Conservation (phyloP, 2,888 invertebrate species). For the Hirtodrosophila trivittata region DNA sequence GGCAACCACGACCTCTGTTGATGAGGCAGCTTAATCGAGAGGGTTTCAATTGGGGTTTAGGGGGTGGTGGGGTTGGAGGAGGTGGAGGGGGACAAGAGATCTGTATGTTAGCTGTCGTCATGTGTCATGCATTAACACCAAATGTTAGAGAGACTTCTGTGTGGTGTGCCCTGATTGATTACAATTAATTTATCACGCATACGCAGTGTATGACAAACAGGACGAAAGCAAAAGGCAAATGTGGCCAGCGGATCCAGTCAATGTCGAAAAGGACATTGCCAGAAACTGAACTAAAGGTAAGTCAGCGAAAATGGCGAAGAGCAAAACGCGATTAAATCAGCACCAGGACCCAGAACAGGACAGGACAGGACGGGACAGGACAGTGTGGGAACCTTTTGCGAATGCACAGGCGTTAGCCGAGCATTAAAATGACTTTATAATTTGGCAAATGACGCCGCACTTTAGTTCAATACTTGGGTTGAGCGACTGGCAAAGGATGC, state of each 20-base stretch:
- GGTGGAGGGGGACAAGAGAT: not conserved
- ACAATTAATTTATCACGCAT: constrained; percentile 54
- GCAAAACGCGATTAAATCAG: constrained; percentile 28
- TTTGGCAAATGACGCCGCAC: constrained; percentile 66
- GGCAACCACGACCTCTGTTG: constrained; percentile 57
- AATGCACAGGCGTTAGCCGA: constrained; percentile 6
- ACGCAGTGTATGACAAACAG: constrained; percentile 20
- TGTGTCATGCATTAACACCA: constrained; percentile 13
- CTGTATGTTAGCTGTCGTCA: constrained; percentile 13
- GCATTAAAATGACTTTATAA: constrained; percentile 69
- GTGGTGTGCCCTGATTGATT: constrained; percentile 20
- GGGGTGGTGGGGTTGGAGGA: not conserved
- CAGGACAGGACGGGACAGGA: too few relatives aligned
- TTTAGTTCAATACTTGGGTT: constrained; percentile 26
- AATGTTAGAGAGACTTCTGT: constrained; percentile 1
- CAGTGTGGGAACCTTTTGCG: not conserved
- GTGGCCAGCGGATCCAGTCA: not conserved
- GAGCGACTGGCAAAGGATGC: not conserved
- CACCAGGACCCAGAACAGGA: constrained; percentile 1
- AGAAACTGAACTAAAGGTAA: not conserved
- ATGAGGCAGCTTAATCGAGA: constrained; percentile 48
- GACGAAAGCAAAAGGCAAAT: not conserved
- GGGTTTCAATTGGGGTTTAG: too few relatives aligned
- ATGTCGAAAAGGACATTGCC: not conserved
- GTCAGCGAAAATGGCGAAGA: not conserved